These are phyloP conservation scores for Nesoenas mayeri DNA, from an alignment of 2,113 vertebrate species.

Conservation along the genomic window DNA sequence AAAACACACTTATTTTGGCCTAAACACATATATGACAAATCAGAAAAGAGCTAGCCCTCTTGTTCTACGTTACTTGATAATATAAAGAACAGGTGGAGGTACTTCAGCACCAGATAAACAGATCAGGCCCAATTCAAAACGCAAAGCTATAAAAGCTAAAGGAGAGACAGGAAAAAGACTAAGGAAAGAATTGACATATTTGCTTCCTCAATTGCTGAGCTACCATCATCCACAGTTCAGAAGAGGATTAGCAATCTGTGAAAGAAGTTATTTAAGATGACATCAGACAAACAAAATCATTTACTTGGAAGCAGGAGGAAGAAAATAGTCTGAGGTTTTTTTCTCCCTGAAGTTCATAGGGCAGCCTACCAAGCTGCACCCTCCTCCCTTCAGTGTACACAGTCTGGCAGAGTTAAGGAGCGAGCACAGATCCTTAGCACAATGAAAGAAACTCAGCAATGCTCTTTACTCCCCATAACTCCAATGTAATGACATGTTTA, in stretches of 20 bases:
- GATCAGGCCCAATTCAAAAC: background rate
- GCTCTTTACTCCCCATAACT: background rate
- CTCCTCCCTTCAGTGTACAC: background rate
- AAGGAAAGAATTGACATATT: background rate
- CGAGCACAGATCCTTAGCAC: background rate
- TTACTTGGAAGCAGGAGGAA: background rate
- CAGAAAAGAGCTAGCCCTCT: background rate
- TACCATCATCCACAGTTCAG: background rate
- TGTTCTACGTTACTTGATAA: background rate
- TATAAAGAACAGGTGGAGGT: background rate
- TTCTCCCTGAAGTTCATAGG: background rate
- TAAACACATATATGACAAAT: background rate
- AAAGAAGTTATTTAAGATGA: background rate
- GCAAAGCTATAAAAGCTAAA: background rate
- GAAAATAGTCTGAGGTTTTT: background rate
- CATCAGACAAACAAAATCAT: background rate
- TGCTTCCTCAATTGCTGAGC: background rate
- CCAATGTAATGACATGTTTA: conserved; percentile 13
- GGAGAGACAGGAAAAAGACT: background rate
- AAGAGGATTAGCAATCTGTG: background rate
- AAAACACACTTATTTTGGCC: background rate
- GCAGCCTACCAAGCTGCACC: background rate
- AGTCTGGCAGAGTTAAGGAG: background rate
- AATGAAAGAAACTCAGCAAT: background rate
- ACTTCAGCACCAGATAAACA: background rate